Evolutionary conservation across 1,140 invertebrate genomes (phyloP).

Genomic region (Bombus haemorrhoidalis): DNA sequence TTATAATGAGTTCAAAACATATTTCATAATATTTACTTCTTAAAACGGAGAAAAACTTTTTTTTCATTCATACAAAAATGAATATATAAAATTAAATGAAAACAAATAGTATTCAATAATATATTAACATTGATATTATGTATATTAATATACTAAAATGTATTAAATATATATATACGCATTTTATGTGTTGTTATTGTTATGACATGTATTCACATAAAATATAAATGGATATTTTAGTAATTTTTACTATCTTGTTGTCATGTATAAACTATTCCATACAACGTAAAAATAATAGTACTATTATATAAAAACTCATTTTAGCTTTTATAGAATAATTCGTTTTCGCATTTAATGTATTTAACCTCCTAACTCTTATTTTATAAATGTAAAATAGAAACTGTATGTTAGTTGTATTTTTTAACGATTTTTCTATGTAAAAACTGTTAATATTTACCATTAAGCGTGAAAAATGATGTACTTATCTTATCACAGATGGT

Average conservation of each 20-base stretch:
- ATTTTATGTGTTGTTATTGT: constrained; percentile 37
- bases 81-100: background rate
- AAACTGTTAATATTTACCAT: constrained; percentile 18
- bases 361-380: background rate
- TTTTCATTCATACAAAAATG: background rate
- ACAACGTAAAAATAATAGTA: background rate
- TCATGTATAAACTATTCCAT: constrained; percentile 20
- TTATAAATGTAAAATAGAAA: background rate
- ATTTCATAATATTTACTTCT: background rate
- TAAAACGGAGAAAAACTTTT: background rate
- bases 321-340: background rate
- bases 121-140: background rate
- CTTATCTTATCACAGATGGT: background rate
- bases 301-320: background rate
- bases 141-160: constrained; percentile 7
- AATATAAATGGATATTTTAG: constrained; percentile 2
- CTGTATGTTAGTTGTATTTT: background rate
- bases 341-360: background rate
- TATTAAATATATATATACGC: background rate
- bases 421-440: constrained; percentile 11
- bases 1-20: background rate
- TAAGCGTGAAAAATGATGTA: background rate
- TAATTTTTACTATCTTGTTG: constrained; percentile 25
- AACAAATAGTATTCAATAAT: background rate
- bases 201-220: background rate